phyloP scores from a whole-genome alignment of 2,113 vertebrate species.

The Sebastes schlegelii region DNA sequence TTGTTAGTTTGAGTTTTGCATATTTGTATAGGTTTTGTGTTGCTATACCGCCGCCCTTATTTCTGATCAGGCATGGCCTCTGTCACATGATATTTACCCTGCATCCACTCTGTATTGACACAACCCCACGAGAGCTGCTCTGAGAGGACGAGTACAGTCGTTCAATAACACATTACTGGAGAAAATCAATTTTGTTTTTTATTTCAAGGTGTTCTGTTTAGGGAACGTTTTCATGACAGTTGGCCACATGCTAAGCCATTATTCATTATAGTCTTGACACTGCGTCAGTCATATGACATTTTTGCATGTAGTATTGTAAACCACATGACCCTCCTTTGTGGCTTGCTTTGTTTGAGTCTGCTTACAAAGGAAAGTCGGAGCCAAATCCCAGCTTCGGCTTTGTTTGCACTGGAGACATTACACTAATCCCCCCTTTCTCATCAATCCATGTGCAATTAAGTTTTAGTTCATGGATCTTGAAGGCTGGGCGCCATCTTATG shows the following conservation, averaged over 20 bases:
- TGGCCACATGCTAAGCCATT: constrained; percentile 3
- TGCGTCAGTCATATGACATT: constrained; percentile 36
- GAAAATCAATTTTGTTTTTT: constrained; percentile 21
- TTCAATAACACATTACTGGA: constrained; percentile 57
- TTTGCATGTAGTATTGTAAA: constrained; percentile 20
- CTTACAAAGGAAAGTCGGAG: constrained; percentile 39
- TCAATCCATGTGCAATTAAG: constrained; percentile 30
- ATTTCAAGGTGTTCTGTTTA: constrained; percentile 25
- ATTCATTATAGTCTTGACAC: not conserved
- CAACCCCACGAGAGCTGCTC: constrained; percentile 54
- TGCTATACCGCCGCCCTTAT: constrained; percentile 49
- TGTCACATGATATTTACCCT: constrained; percentile 76
- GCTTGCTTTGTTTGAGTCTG: constrained; percentile 54
- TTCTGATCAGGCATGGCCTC: constrained; percentile 38
- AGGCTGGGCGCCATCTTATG: not conserved
- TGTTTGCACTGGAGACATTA: constrained; percentile 53
- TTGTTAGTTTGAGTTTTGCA: constrained; percentile 21
- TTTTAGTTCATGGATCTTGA: constrained; percentile 18
- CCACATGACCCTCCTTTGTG: constrained; percentile 55
- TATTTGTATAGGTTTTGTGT: constrained; percentile 59
- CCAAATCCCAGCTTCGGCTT: constrained; percentile 48
- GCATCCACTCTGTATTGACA: constrained; percentile 71
- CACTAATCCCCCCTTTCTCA: constrained; percentile 52
- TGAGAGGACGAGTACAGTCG: constrained; percentile 28
- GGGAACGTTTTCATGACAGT: constrained; percentile 2